phyloP scores from a whole-genome alignment of 1,140 invertebrate genomes.

The Ooceraea biroi region DNA sequence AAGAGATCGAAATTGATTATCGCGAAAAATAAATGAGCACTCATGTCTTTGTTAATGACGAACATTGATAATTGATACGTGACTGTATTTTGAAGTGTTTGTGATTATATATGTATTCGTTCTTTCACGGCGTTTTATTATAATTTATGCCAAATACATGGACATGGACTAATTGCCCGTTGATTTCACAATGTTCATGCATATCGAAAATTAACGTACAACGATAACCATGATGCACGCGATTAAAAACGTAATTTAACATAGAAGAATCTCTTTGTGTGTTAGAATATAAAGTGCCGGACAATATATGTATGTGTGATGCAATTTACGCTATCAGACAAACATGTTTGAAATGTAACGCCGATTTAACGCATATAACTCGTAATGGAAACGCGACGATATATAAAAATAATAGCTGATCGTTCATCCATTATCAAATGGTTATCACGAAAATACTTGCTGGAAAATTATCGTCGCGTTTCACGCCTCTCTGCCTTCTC shows the following conservation, averaged over 20 bases:
- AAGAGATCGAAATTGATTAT: neutral
- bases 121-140: constrained; percentile 8
- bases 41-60: too few relatives aligned
- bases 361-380: constrained; percentile 25
- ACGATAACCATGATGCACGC: neutral
- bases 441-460: constrained; percentile 24
- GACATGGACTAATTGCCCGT: constrained; percentile 10
- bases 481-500: neutral
- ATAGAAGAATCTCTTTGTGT: constrained; percentile 1
- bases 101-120: neutral
- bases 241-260: constrained; percentile 54
- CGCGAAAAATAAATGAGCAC: neutral
- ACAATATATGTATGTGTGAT: constrained; percentile 30
- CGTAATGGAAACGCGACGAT: neutral
- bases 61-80: too few relatives aligned
- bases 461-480: constrained; percentile 38
- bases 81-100: too few relatives aligned
- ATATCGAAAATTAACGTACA: constrained; percentile 1
- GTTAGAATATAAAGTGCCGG: constrained; percentile 6
- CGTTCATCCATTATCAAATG: neutral
- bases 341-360: constrained; percentile 15
- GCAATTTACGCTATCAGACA: constrained; percentile 36
- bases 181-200: constrained; percentile 2
- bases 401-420: constrained; percentile 13
- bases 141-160: neutral